A percentile compares a stretch with the other conserved stretches of the same genome.
phyloP scores from a whole-genome alignment of 2,113 vertebrate genomes.

The Heloderma charlesbogerti region DNA sequence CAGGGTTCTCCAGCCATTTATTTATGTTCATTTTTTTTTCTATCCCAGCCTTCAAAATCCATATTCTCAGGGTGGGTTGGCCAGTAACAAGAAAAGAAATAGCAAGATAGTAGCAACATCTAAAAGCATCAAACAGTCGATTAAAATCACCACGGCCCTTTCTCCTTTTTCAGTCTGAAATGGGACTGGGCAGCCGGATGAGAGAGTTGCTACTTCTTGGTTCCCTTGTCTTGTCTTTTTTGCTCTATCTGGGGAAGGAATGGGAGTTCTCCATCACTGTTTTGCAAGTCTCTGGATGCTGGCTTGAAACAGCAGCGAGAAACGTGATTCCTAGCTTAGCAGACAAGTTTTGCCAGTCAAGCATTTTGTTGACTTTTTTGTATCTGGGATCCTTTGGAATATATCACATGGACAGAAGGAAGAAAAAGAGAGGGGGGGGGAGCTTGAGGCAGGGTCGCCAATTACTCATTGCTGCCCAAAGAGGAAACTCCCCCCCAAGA shows the following conservation, averaged over 20 bases:
- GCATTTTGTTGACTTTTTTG: conserved; percentile 74
- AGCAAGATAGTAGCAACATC: neutral
- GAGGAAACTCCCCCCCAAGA: too few species aligned
- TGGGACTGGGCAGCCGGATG: neutral
- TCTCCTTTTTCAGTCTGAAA: neutral
- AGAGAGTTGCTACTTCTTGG: neutral
- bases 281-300: conserved; percentile 60
- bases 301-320: conserved; percentile 65
- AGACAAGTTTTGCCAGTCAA: conserved; percentile 75
- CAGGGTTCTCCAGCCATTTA: too few species aligned
- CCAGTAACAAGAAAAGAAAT: neutral
- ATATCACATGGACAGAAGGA: conserved; percentile 60
- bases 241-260: conserved; percentile 41
- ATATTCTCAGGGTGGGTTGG: neutral
- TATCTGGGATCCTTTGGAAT: conserved; percentile 67
- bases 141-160: neutral
- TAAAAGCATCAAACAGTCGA: neutral
- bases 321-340: conserved; percentile 74
- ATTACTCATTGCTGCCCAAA: too few species aligned
- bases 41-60: neutral
- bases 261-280: conserved; percentile 55
- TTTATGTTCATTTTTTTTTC: too few species aligned
- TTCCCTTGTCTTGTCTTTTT: neutral
- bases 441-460: too few species aligned
- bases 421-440: neutral